phyloP scores from a whole-genome alignment of 2,113 vertebrate species.

The Pomatostomus ruficeps region DNA sequence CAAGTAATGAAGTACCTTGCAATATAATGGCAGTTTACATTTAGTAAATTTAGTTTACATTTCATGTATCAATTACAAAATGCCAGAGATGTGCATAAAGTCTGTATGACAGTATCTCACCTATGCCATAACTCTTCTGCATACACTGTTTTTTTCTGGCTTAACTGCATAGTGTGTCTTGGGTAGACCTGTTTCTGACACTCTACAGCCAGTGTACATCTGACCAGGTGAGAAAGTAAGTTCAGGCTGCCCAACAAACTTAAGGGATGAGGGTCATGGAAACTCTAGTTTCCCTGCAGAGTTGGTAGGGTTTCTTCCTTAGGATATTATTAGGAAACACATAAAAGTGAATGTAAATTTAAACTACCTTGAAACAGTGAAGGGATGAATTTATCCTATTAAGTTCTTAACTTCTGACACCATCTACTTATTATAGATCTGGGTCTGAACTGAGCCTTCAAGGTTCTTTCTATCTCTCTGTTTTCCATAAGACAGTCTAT shows the following conservation, averaged over 20 bases:
- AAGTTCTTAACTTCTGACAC: neutral
- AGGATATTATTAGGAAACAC: neutral
- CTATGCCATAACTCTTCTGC: neutral
- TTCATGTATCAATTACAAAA: neutral
- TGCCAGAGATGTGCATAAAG: neutral
- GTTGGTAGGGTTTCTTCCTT: neutral
- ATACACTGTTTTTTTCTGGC: neutral
- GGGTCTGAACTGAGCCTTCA: neutral
- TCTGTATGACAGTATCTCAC: neutral
- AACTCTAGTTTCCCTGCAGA: neutral
- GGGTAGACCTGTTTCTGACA: neutral
- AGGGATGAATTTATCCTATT: neutral
- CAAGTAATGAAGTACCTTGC: neutral
- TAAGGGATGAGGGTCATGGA: neutral
- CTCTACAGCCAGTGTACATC: rapidly evolving
- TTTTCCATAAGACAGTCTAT: neutral
- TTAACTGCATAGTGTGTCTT: neutral
- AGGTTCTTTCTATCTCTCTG: neutral
- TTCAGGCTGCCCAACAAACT: neutral
- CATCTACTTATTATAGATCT: neutral
- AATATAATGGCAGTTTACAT: neutral
- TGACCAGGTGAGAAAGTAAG: neutral
- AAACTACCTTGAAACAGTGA: neutral
- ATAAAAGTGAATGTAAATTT: neutral
- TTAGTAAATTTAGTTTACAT: too few relatives aligned